Evolutionary conservation across 2,797 vertebrate genomes (phyloP).

Genomic region (Prionace glauca): DNA sequence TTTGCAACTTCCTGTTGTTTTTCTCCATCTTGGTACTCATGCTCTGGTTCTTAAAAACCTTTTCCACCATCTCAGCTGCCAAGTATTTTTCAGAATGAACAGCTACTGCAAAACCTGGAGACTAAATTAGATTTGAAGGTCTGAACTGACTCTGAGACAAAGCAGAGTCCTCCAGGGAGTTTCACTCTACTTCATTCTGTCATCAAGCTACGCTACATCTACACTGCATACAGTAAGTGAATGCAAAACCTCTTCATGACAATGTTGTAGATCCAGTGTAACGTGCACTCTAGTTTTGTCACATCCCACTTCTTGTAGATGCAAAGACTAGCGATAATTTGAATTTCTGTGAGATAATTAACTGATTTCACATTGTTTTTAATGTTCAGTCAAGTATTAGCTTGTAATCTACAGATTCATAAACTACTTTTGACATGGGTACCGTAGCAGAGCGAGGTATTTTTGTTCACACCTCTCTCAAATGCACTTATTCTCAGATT

Average conservation of each 20-base stretch:
- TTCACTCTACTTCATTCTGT: neutral
- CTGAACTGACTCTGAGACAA: neutral
- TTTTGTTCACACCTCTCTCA: neutral
- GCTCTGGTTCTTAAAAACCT: neutral
- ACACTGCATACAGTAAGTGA: neutral
- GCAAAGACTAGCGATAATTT: neutral
- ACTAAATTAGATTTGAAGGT: neutral
- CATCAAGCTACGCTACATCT: neutral
- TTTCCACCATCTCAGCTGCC: neutral
- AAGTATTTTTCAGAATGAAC: neutral
- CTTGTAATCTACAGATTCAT: neutral
- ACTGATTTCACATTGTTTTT: neutral
- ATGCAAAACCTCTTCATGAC: neutral
- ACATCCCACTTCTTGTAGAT: neutral
- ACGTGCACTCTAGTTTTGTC: neutral
- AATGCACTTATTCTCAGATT: neutral
- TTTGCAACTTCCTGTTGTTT: neutral
- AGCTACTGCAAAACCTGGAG: neutral
- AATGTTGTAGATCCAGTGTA: neutral
- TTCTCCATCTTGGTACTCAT: neutral
- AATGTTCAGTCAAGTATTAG: neutral
- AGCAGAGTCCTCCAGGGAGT: neutral
- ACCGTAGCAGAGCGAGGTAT: neutral
- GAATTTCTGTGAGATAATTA: neutral
- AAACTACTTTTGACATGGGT: neutral